Conservation (phyloP, 2,113 vertebrate species). For the Ammodramus savannarum region DNA sequence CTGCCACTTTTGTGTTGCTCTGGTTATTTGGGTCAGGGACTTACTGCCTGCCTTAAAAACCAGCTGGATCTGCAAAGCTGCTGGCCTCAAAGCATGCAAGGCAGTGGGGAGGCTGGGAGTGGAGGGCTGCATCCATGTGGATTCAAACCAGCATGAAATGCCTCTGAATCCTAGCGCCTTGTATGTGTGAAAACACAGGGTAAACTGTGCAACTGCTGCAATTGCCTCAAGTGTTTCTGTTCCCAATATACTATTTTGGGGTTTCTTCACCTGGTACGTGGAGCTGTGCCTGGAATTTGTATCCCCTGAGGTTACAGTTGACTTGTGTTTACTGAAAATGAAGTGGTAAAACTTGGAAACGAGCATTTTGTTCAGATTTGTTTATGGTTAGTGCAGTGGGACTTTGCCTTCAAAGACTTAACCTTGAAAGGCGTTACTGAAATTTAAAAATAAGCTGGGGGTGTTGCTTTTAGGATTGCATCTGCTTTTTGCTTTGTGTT, state of each 20-base stretch:
- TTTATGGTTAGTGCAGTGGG: not conserved
- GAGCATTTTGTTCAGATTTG: slow-evolving; percentile 8
- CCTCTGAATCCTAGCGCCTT: not conserved
- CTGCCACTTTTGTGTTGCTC: not conserved
- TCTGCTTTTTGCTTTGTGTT: not conserved
- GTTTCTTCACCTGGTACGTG: slow-evolving; percentile 12
- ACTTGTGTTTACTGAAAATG: not conserved
- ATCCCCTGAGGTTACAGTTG: slow-evolving; percentile 10
- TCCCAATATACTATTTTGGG: not conserved
- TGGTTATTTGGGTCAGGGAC: not conserved
- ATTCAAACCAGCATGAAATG: not conserved
- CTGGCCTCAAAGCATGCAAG: not conserved
- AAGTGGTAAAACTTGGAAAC: not conserved
- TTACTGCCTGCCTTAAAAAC: not conserved
- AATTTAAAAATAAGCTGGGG: not conserved
- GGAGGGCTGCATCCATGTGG: not conserved
- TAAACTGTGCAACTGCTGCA: not conserved
- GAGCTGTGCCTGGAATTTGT: not conserved
- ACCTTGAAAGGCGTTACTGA: not conserved
- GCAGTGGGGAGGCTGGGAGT: not conserved
- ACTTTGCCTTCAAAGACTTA: not conserved
- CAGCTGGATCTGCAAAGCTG: not conserved
- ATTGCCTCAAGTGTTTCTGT: not conserved
- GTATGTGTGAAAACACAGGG: not conserved
- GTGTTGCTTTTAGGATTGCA: not conserved